Conservation (phyloP, 2,888 invertebrate species). For the Macroteleia sp. region DNA sequence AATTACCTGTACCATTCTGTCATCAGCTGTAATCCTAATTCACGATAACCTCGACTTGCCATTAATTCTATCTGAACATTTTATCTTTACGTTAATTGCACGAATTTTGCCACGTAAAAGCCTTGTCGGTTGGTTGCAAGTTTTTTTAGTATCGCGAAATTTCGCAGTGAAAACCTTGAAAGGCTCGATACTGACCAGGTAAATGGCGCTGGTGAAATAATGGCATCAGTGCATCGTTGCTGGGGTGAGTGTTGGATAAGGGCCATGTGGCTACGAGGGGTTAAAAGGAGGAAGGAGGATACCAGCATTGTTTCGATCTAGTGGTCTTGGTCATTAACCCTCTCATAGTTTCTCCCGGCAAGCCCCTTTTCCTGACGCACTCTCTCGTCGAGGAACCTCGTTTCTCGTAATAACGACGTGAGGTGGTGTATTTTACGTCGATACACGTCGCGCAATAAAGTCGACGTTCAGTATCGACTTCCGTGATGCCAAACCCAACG, state of each 20-base stretch:
- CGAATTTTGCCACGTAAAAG: conserved; percentile 35
- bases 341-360: conserved; percentile 48
- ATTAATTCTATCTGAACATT: conserved; percentile 31
- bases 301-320: conserved; percentile 65
- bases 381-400: conserved; percentile 46
- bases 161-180: conserved; percentile 50
- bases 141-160: conserved; percentile 37
- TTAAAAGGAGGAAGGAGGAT: conserved; percentile 9
- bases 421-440: conserved; percentile 54
- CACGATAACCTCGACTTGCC: neutral
- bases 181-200: conserved; percentile 57
- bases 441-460: conserved; percentile 58
- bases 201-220: conserved; percentile 59
- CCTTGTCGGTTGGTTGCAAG: conserved; percentile 22
- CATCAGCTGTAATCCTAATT: conserved; percentile 22
- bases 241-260: conserved; percentile 27
- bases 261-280: conserved; percentile 43
- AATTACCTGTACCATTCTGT: conserved; percentile 7
- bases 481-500: conserved; percentile 21
- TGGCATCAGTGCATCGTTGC: conserved; percentile 29
- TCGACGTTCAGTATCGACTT: conserved; percentile 45
- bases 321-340: conserved; percentile 73
- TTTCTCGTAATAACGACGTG: conserved; percentile 55
- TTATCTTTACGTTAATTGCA: conserved; percentile 42
- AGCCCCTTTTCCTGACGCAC: conserved; percentile 38